phyloP scores from a whole-genome alignment of 2,113 vertebrate genomes.

The Columba livia region DNA sequence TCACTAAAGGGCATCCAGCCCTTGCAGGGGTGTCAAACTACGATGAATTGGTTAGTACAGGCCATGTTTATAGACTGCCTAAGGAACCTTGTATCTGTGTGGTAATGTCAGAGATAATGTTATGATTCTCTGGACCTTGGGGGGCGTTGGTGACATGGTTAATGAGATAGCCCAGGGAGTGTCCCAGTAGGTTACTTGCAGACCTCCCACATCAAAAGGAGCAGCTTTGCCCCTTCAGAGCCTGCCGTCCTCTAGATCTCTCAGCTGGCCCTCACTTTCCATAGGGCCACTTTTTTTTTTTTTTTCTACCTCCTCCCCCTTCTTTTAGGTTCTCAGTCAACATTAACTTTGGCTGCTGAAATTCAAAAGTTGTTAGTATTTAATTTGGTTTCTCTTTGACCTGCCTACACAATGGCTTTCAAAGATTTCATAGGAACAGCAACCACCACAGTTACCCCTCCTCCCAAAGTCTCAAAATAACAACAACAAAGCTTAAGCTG shows the following conservation, averaged over 20 bases:
- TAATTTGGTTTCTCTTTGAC: slow-evolving; percentile 75
- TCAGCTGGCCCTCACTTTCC: slow-evolving; percentile 74
- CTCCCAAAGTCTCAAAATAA: neutral
- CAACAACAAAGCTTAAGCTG: neutral
- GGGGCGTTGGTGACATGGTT: slow-evolving; percentile 98
- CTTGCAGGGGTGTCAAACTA: slow-evolving; percentile 85
- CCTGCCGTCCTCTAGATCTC: slow-evolving; percentile 70
- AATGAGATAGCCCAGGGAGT: slow-evolving; percentile 93
- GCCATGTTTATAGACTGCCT: slow-evolving; percentile 91
- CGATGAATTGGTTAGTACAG: slow-evolving; percentile 87
- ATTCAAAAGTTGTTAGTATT: slow-evolving; percentile 77
- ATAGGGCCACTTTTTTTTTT: neutral
- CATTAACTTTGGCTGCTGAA: slow-evolving; percentile 73
- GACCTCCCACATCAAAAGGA: slow-evolving; percentile 99
- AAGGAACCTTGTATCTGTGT: slow-evolving; percentile 89
- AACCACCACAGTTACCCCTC: neutral
- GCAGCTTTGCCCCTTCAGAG: slow-evolving; percentile 74
- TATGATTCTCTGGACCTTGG: slow-evolving; percentile 90
- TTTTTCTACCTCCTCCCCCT: neutral
- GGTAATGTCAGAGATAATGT: slow-evolving; percentile 96
- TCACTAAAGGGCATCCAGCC: slow-evolving; percentile 83
- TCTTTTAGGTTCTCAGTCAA: slow-evolving; percentile 70
- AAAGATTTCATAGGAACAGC: slow-evolving; percentile 10
- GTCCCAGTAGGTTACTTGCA: slow-evolving; percentile 84
- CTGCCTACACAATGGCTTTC: slow-evolving; percentile 62